Base-by-base conservation (phyloP, 2,888 invertebrate genomes). In the Pristionchus fissidentatus region DNA sequence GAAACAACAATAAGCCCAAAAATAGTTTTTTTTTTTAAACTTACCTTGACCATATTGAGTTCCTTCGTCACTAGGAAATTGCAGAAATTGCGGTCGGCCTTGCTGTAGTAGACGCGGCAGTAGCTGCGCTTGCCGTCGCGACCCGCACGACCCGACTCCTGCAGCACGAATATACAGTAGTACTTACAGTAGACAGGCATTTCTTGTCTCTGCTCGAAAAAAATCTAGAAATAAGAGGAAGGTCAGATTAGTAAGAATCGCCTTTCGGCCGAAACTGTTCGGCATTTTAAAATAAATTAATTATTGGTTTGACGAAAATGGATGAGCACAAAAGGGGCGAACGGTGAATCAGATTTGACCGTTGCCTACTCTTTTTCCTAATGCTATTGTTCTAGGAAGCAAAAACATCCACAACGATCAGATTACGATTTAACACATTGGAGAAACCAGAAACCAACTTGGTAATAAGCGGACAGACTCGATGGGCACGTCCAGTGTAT, bases 401-500 rank as follows among this genome's bases (percentile, higher is more conserved):
- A n/a, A n/a, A n/a, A n/a, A n/a, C n/a, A n/a, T n/a, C n/a, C n/a
- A n/a, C n/a, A n/a, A n/a, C n/a, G n/a, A 19, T 49, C 52, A 15
- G 19, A 49, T 49, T 19, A 49, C 52, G 13, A 19, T 49, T 10
- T 49, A 10, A 49, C 10, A 15, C 52, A 49, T 19, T 15, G 10
- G 52, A 10, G 10, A n/a, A n/a, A n/a, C n/a, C n/a, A n/a, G n/a
- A n/a, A 26, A n/a, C 32, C 19, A 29, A 66, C 66, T 94, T 97
- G 95, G 93, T 99, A 99, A 93, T 97, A 99, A 0, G 96, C 96
- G 0, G 98, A 97, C 80, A 98, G 95, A 91, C 96, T 97, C 93
- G 97, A 96, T 0, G 98, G 96, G 52, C 97, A 94, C 38, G 96
- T 96, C 98, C 98, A 99, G 93, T 99, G 98, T 8, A 96, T 95